A percentile compares a stretch with the other conserved stretches of the same genome.
Evolutionary conservation across 2,113 vertebrate genomes (phyloP).

Genomic region (Crotalus horridus): DNA sequence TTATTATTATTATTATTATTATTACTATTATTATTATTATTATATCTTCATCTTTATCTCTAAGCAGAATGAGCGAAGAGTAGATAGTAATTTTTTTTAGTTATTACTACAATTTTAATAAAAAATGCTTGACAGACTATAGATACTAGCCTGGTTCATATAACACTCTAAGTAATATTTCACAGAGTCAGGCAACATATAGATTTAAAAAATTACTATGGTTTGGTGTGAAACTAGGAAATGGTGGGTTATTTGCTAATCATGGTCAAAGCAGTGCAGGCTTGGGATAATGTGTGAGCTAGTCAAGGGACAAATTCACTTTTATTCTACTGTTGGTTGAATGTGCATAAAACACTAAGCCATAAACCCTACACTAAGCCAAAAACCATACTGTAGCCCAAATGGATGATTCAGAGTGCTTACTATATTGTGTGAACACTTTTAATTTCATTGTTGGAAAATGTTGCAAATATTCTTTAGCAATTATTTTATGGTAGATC

Average conservation of each 20-base stretch:
- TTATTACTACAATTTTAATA: not conserved
- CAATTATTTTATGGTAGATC: not conserved
- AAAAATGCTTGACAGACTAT: not conserved
- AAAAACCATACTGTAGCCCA: no score
- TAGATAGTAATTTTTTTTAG: not conserved
- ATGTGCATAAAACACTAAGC: not conserved
- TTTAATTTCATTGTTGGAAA: not conserved
- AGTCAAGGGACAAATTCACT: not conserved
- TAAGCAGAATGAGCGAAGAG: not conserved
- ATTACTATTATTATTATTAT: no score
- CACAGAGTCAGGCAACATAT: not conserved
- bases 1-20: no score
- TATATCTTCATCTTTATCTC: not conserved
- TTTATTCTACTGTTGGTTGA: not conserved
- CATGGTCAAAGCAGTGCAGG: not conserved
- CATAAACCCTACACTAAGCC: not conserved
- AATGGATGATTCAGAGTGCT: not conserved
- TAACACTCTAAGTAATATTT: not conserved
- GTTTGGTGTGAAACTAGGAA: not conserved
- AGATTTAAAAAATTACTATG: not conserved
- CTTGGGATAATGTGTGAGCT: not conserved
- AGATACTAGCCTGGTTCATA: not conserved
- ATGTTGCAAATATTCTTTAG: not conserved
- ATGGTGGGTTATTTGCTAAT: not conserved
- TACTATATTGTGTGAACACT: not conserved